Evolutionary conservation across 2,797 vertebrate species (phyloP), one percentile per base, ranked within the genome.

Genomic region (Oreortyx pictus): DNA sequence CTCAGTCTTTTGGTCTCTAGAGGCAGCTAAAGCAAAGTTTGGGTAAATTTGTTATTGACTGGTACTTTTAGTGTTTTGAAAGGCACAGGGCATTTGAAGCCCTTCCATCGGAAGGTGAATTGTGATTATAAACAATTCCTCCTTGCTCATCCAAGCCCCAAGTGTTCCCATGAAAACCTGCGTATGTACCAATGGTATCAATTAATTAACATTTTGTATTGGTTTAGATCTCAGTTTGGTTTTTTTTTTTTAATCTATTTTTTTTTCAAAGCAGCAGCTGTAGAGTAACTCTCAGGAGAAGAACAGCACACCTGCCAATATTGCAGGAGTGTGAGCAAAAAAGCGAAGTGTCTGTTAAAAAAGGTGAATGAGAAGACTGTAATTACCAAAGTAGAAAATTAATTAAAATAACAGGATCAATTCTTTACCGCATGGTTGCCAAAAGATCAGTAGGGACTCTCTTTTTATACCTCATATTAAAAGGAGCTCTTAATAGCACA

Each of bases 361-460:
- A 83, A 73, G 46, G 61, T 80, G 71, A 73, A 73, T 27, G n/a
- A 65, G 46, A 76, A 86, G 19, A 77, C 14, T 43, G 25, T 84
- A 81, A 77, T 87, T 87, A 73, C 44, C 23, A 57, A 80, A 83
- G 86, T 52, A 83, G 66, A 56, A 91, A 27, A 37, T 86, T 78
- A 62, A 71, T 62, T 44, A 74, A 57, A 23, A 14, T 37, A 41
- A 33, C 22, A 57, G 61, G 29, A 54, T 62, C 33, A 14, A 31
- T 73, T 89, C 43, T 44, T 72, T 54, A 59, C 22, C 84, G 31
- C 14, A 25, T 0, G 0, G 50, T 77, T 57, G 31, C 33, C 76
- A 52, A 66, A 80, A 56, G 11, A 39, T 78, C 17, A 24, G 67
- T 47, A 29, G 50, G 67, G 64, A 67, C 20, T 62, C 65, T 11